Evolutionary conservation across 2,888 invertebrate genomes (phyloP).

Genomic region (Eilema sororculum): DNA sequence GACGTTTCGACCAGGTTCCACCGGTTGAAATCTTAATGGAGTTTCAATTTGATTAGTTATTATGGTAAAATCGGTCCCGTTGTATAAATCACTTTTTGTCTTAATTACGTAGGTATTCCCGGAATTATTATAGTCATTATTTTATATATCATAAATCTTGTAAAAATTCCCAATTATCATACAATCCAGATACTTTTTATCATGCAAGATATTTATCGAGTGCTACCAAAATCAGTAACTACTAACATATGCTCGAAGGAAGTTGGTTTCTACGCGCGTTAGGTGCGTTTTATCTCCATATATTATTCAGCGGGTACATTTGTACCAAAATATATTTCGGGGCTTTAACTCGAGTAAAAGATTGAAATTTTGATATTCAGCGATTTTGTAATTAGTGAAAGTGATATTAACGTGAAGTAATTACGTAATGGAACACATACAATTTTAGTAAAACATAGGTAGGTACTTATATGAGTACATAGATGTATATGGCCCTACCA

Average conservation of each 20-base stretch:
- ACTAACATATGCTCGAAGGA: conserved; percentile 65
- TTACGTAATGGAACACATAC: not conserved
- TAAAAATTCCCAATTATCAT: not conserved
- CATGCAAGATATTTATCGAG: conserved; percentile 31
- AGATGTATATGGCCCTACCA: too few relatives aligned
- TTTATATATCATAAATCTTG: not conserved
- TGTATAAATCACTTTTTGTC: not conserved
- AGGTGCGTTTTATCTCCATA: conserved; percentile 68
- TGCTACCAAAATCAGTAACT: conserved; percentile 43
- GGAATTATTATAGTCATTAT: not conserved
- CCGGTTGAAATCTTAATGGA: too few relatives aligned
- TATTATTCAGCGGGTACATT: conserved; percentile 66
- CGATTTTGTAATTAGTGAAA: conserved; percentile 22
- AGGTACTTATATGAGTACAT: too few relatives aligned
- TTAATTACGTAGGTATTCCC: not conserved
- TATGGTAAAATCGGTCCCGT: too few relatives aligned
- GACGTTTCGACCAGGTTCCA: too few relatives aligned
- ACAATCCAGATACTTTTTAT: not conserved
- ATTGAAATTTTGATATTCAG: conserved; percentile 35
- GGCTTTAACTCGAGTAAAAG: conserved; percentile 30
- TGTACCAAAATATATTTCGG: conserved; percentile 32
- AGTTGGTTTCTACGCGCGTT: conserved; percentile 60
- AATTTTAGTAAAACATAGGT: not conserved
- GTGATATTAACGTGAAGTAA: conserved; percentile 5
- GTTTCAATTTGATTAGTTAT: too few relatives aligned